A percentile compares a stretch with the other conserved stretches of the same genome.
Evolutionary conservation across 2,888 invertebrate genomes (phyloP).

Genomic region (Pseudolycoriella hygida): DNA sequence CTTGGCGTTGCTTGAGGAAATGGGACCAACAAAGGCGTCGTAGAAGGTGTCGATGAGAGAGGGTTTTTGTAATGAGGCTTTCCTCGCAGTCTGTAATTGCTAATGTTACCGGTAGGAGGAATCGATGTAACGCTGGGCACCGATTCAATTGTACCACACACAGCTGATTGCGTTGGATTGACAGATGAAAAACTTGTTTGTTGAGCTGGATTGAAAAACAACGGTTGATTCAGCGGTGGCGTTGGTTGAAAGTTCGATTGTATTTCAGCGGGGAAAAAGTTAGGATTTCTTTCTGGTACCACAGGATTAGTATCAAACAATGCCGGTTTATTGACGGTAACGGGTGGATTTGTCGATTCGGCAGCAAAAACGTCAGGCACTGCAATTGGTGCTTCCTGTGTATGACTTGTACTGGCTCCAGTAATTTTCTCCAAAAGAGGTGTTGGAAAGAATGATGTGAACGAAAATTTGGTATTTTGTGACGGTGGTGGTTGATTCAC

Average conservation of each 20-base stretch:
- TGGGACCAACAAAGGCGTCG: not conserved
- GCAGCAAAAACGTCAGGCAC: not conserved
- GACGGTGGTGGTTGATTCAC: slow-evolving; percentile 6
- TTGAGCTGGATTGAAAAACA: not conserved
- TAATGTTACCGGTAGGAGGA: not conserved
- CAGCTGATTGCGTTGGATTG: not conserved
- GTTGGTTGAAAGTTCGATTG: not conserved
- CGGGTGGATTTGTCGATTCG: not conserved
- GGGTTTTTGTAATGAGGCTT: not conserved
- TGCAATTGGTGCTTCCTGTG: not conserved
- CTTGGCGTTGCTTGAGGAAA: not conserved
- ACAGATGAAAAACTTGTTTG: not conserved
- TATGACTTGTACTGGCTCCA: too few relatives aligned
- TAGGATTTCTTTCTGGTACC: not conserved
- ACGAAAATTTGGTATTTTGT: slow-evolving; percentile 3
- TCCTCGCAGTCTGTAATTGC: not conserved
- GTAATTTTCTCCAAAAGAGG: not conserved
- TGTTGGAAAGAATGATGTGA: slow-evolving; percentile 2
- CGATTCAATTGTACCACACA: not conserved
- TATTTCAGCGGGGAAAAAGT: not conserved
- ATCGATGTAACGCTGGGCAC: not conserved
- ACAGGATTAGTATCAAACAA: not conserved
- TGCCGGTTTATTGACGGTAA: not conserved
- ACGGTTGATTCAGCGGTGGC: not conserved
- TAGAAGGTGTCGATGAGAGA: not conserved